Evolutionary conservation across 2,888 invertebrate species (phyloP).

Genomic region (Drosophila crucigera): DNA sequence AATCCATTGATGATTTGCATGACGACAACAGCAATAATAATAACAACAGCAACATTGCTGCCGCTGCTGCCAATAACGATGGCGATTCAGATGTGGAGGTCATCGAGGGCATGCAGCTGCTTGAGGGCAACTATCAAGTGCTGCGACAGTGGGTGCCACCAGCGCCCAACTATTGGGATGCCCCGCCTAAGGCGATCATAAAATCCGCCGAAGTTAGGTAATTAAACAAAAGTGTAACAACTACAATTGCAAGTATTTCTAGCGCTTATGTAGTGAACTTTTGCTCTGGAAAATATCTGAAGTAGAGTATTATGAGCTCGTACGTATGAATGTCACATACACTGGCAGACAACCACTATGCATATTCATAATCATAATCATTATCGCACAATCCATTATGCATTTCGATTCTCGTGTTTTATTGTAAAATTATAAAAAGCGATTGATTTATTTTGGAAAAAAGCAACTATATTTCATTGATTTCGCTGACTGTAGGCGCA

Average conservation of each 20-base stretch:
- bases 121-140: constrained; percentile 85
- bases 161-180: constrained; percentile 85
- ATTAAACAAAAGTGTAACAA: constrained; percentile 27
- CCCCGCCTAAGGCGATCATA: constrained; percentile 84
- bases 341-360: not conserved
- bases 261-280: not conserved
- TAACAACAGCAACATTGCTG: constrained; percentile 61
- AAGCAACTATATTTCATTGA: not conserved
- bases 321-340: not conserved
- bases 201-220: constrained; percentile 85
- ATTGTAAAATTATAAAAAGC: not conserved
- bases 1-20: constrained; percentile 76
- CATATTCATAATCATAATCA: not conserved
- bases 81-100: constrained; percentile 84
- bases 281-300: not conserved
- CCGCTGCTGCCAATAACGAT: constrained; percentile 66
- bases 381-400: not conserved
- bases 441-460: not conserved
- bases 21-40: constrained; percentile 63
- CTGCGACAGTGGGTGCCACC: constrained; percentile 85
- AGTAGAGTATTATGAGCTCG: not conserved
- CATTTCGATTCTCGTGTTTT: not conserved
- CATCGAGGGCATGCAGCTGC: constrained; percentile 85
- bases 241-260: not conserved
- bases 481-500: not conserved